Base-by-base conservation (phyloP, 2,113 vertebrate genomes). In the Dipodomys merriami region DNA sequence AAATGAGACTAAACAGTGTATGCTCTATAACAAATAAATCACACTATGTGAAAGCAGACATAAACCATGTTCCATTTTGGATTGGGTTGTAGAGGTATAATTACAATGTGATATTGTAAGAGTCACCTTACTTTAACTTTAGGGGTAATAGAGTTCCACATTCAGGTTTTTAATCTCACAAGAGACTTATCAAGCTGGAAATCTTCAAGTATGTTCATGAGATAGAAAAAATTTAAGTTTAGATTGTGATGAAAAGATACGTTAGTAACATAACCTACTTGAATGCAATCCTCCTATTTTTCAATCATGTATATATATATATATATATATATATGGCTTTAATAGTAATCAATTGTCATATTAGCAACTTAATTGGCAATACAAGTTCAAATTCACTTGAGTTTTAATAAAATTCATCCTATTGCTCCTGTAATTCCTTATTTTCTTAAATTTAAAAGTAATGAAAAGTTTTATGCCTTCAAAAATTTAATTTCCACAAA, bases 21-120 rank as follows among this genome's bases (percentile, higher is more conserved):
- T 79, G 79, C 60, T 84, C 27, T 74, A 74, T 86, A 83, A 62
- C 90, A 39, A 96, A 97, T 92, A 93, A 85, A 83, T 82, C 57
- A 25, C 39, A 65, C 23, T 25, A 77, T 90, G 76, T 88, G 49
- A 23, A 65, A 91, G 49, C 33, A 23, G 39, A 92, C 25, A 29
- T 39, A 85, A 82, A 93, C 49, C 72, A 12, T 39, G 23, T 64
- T 30, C n/a, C 60, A 72, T 83, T 90, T 90, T 68, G 35, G 20
- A 85, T 81, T 64, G 33, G 67, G 29, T 6, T 71, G 7, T 69
- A 65, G 30, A 62, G 25, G 49, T 22, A 5, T 9, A 82, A 60
- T 44, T 67, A 25, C 33, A 33, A 78, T 49, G 33, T 49, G 60
- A 84, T 76, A 73, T 60, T 29, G 71, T 25, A 72, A n/a, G 69